phyloP scores from a whole-genome alignment of 2,113 vertebrate species.

The Poeciliopsis occidentalis region DNA sequence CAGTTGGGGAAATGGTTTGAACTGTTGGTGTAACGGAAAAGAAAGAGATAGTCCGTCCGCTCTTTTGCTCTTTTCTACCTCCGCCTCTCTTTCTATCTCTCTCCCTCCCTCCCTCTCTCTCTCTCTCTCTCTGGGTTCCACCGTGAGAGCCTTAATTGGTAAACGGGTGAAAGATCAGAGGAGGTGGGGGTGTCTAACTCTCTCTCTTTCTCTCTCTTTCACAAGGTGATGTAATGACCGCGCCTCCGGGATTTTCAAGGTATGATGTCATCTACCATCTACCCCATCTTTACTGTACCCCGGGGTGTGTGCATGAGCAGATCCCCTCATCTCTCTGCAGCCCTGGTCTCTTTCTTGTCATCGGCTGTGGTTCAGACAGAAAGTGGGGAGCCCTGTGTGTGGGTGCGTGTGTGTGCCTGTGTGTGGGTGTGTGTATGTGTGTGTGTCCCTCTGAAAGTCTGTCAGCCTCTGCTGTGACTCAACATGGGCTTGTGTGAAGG shows the following conservation, averaged over 20 bases:
- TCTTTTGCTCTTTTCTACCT: constrained; percentile 64
- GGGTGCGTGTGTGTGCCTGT: too few species aligned
- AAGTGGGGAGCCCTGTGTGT: too few species aligned
- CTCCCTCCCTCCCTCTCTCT: constrained; percentile 25
- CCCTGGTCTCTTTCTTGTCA: constrained; percentile 36
- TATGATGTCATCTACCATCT: constrained; percentile 77
- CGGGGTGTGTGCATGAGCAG: neutral
- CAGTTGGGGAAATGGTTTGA: constrained; percentile 62
- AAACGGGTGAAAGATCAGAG: constrained; percentile 51
- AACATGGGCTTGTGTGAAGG: neutral
- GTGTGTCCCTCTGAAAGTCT: constrained; percentile 10
- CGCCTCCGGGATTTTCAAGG: constrained; percentile 79
- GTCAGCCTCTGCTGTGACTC: constrained; percentile 36
- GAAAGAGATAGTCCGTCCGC: constrained; percentile 67
- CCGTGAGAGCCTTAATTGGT: constrained; percentile 74
- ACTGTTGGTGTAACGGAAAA: constrained; percentile 48
- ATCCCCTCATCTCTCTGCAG: neutral
- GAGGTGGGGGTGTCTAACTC: constrained; percentile 48
- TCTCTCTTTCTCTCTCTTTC: constrained; percentile 3
- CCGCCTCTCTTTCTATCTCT: constrained; percentile 31
- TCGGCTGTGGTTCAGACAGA: constrained; percentile 7
- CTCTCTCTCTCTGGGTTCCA: constrained; percentile 18
- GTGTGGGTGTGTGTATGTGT: too few species aligned
- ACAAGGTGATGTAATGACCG: constrained; percentile 78
- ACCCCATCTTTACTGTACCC: constrained; percentile 16